Evolutionary conservation across 1,140 invertebrate genomes (phyloP), one percentile per base, ranked within the genome.

Genomic region (Drosophila mayri): DNA sequence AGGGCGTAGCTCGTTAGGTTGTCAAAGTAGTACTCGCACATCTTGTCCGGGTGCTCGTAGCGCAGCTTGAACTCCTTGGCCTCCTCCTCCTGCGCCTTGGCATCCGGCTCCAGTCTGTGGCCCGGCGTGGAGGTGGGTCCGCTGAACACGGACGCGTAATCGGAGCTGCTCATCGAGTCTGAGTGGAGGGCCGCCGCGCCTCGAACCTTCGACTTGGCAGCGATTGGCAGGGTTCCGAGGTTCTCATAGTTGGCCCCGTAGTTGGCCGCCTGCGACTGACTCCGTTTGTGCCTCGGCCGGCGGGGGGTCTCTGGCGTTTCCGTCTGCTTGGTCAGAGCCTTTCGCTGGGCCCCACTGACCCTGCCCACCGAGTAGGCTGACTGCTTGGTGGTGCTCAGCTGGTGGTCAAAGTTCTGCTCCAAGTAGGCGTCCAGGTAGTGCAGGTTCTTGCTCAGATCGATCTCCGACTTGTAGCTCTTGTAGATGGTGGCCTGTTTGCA

Each of bases 381-480:
- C 50, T 91, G 77, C 30, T 75, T 91, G 28, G 72, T 77, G 28
- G 40, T 64, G 49, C 78, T 61, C 59, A 92, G 35, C 41, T 91
- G 73, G 49, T 90, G 82, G 40, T 91, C 90, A 22, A 92, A 92
- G 67, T 92, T 92, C 70, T 92, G 85, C 81, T 91, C 87, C 22
- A 92, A 47, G 43, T 92, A 93, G 22, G 91, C 90, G 43, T 93
- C 92, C 41, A 93, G 41, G 52, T 93, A 93, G 62, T 92, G 86
- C 16, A 93, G 64, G 61, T 93, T 93, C 60, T 92, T 92, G 47
- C 91, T 91, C 11, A 93, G 73, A 64, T 93, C 92, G 7, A 93
- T 91, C 74, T 93, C 92, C 1, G 92, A 93, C 44, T 93, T 93
- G 64, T 93, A 93, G 60, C 92, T 92, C 64, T 93, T 93, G 41